Percentiles rank a stretch among this genome's conserved stretches.
These are phyloP conservation scores for Cydia amplana DNA, from an alignment of 1,140 invertebrate genomes.

Conservation along the genomic window DNA sequence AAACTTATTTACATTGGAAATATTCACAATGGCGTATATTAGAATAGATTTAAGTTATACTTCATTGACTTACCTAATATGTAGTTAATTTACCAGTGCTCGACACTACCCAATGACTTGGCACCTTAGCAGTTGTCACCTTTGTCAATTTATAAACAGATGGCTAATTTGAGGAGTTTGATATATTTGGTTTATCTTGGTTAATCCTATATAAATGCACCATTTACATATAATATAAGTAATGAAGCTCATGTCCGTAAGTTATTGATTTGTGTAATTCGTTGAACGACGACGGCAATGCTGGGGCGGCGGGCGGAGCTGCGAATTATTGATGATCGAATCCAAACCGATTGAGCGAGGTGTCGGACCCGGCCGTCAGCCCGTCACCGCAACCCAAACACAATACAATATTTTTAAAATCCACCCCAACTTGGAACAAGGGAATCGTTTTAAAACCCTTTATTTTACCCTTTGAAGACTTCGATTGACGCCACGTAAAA, in stretches of 20 bases:
- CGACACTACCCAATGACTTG: too few species aligned
- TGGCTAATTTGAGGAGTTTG: too few species aligned
- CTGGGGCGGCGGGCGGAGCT: conserved; percentile 35
- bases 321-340: conserved; percentile 47
- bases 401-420: conserved; percentile 14
- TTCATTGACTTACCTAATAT: too few species aligned
- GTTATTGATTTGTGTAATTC: conserved; percentile 46
- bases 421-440: neutral
- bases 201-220: neutral
- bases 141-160: too few species aligned
- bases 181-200: neutral
- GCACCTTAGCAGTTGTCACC: too few species aligned
- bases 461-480: neutral
- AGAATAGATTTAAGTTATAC: too few species aligned
- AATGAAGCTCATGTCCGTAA: conserved; percentile 16
- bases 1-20: too few species aligned
- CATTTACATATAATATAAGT: neutral
- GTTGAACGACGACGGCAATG: conserved; percentile 38
- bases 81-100: too few species aligned
- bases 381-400: conserved; percentile 1
- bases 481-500: too few species aligned
- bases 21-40: too few species aligned
- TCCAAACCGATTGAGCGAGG: conserved; percentile 35
- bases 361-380: conserved; percentile 12
- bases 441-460: neutral